Percentiles rank a stretch among this genome's conserved stretches.
Evolutionary conservation across 2,797 vertebrate genomes (phyloP).

Genomic region (Takifugu rubripes): DNA sequence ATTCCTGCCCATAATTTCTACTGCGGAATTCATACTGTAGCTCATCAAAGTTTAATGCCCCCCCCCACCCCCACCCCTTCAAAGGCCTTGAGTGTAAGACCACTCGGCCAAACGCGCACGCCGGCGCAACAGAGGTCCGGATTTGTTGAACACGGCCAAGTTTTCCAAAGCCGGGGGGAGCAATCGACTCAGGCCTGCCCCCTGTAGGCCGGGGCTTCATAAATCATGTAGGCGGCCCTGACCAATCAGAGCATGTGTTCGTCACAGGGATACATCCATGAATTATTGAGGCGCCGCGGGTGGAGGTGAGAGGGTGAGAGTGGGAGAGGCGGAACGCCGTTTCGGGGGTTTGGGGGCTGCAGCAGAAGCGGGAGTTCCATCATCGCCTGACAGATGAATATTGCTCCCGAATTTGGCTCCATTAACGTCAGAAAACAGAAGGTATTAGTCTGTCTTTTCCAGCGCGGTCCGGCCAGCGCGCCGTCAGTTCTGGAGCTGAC

Average conservation of each 20-base stretch:
- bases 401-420: constrained; percentile 24
- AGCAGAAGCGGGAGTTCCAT: constrained; percentile 23
- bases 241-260: constrained; percentile 29
- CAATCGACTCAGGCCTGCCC: constrained; percentile 12
- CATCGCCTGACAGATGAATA: constrained; percentile 40
- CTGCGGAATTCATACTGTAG: not conserved
- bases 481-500: not conserved
- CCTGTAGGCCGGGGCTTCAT: constrained; percentile 26
- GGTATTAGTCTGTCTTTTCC: not conserved
- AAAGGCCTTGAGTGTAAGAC: constrained; percentile 7
- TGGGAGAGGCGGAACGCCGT: not conserved
- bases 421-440: constrained; percentile 45
- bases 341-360: not conserved
- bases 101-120: constrained; percentile 17
- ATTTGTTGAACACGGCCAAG: constrained; percentile 11
- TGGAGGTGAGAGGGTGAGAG: constrained; percentile 7
- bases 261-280: constrained; percentile 17
- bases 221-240: constrained; percentile 32
- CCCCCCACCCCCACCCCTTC: not conserved
- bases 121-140: constrained; percentile 8
- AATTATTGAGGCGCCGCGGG: constrained; percentile 33
- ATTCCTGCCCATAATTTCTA: too few relatives aligned
- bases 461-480: too few relatives aligned
- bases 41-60: constrained; percentile 8
- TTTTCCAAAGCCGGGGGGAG: constrained; percentile 8